These are phyloP conservation scores for Tiliacea citrago DNA, from an alignment of 2,888 invertebrate species.

Conservation along the genomic window DNA sequence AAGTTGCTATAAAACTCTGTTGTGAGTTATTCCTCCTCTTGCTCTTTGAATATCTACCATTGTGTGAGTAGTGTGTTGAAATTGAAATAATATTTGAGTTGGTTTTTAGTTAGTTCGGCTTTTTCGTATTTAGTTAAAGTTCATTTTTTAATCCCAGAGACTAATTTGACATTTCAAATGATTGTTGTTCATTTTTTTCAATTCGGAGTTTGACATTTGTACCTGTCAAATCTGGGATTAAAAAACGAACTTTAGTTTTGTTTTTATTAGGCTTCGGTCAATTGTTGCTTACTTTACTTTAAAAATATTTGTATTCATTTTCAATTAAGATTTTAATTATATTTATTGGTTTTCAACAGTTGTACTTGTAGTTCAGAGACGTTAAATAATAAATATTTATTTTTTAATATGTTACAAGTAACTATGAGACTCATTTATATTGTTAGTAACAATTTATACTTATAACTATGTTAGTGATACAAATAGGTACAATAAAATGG, in stretches of 20 bases:
- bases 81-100: conserved; percentile 14
- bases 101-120: background rate
- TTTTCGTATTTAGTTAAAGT: background rate
- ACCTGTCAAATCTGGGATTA: too few relatives aligned
- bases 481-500: too few relatives aligned
- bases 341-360: background rate
- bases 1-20: conserved; percentile 35
- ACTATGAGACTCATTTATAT: too few relatives aligned
- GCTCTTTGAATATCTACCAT: background rate
- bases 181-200: too few relatives aligned
- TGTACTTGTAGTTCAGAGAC: background rate
- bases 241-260: background rate
- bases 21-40: conserved; percentile 4
- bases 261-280: background rate
- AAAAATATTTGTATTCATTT: too few relatives aligned
- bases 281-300: background rate
- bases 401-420: too few relatives aligned
- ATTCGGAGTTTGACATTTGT: too few relatives aligned
- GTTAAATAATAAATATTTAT: background rate
- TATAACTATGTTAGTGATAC: too few relatives aligned
- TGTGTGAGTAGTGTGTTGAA: background rate
- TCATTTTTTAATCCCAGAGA: too few relatives aligned
- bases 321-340: background rate
- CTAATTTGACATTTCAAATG: too few relatives aligned
- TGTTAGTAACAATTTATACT: too few relatives aligned